Evolutionary conservation across 2,797 vertebrate species (phyloP).

Genomic region (Rousettus madagascariensis): DNA sequence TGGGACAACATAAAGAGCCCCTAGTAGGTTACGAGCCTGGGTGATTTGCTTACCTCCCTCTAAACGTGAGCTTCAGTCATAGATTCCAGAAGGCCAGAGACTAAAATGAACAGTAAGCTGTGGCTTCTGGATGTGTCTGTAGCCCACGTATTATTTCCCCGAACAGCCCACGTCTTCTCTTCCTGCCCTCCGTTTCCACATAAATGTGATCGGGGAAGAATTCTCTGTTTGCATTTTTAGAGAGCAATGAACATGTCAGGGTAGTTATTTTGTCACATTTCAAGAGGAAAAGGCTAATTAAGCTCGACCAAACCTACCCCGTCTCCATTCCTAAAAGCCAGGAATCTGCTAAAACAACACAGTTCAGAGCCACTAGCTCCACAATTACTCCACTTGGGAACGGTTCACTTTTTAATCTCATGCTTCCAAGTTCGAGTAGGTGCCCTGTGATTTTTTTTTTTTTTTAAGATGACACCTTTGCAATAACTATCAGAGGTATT

Average conservation of each 20-base stretch:
- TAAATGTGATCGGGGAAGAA: neutral
- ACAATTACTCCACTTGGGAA: neutral
- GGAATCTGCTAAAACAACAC: conserved; percentile 16
- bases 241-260: neutral
- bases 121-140: neutral
- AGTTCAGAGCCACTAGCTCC: conserved; percentile 9
- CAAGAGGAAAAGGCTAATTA: conserved; percentile 24
- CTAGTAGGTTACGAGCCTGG: neutral
- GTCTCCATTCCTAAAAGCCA: conserved; percentile 9
- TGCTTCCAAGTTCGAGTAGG: neutral
- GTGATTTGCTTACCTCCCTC: neutral
- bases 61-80: neutral
- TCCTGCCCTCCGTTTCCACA: conserved; percentile 17
- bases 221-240: conserved; percentile 32
- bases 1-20: neutral
- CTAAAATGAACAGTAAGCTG: neutral
- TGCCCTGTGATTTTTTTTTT: conserved; percentile 39
- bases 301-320: neutral
- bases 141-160: neutral
- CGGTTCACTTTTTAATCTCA: conserved; percentile 33
- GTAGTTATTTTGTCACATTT: neutral
- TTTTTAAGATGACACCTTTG: conserved; percentile 59
- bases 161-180: neutral
- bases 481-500: conserved; percentile 42
- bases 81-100: neutral